Base-by-base conservation (phyloP, 2,888 invertebrate species). In the Ichneumoninae sp. region DNA sequence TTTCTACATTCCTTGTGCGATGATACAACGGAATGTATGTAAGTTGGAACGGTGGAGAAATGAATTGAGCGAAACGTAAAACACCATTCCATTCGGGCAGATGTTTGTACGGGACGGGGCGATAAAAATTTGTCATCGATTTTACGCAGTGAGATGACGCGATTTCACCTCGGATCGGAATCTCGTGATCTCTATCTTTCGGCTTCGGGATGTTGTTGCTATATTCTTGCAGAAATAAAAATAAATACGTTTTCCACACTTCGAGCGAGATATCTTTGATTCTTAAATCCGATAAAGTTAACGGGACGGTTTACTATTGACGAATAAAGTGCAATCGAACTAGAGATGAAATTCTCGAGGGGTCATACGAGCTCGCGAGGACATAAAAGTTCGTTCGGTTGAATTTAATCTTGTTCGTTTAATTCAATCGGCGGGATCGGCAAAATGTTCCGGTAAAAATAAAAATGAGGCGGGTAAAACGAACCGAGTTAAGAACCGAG, bases 271-370 rank as follows among this genome's bases (percentile, higher is more conserved):
- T 80, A 73, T 26, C 30, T 10, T 44, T n/a, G 79, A 80, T 80
- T 33, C 8, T 33, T 57, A 40, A n/a, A 22, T 10, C n/a, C 16
- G 68, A 69, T 52, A 69, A 75, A 75, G 66, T 68, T 66, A 57
- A 57, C 57, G n/a, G 26, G 10, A 57, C 26, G 13, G 50, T 26
- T 68, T 26, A n/a, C 44, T 22, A 60, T 3, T 22, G 36, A 71
- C 71, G 44, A 36, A 82, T 73, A 60, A 83, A 78, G 40, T 69
- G 63, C 63, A 75, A 79, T 74, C 30, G 54, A 50, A 75, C 44
- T 22, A 3, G 65, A 30, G 69, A 83, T 79, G 69, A 83, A 83
- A 79, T 26, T 74, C 60, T 22, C 36, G 47, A 22, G 54, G 10
- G 54, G 52, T 10, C 60, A 60, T 5, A 30, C 40, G 40, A 74